Percentiles rank a stretch among this genome's conserved stretches.
phyloP scores from a whole-genome alignment of 2,888 invertebrate genomes.

The Heliothis peltigera region DNA sequence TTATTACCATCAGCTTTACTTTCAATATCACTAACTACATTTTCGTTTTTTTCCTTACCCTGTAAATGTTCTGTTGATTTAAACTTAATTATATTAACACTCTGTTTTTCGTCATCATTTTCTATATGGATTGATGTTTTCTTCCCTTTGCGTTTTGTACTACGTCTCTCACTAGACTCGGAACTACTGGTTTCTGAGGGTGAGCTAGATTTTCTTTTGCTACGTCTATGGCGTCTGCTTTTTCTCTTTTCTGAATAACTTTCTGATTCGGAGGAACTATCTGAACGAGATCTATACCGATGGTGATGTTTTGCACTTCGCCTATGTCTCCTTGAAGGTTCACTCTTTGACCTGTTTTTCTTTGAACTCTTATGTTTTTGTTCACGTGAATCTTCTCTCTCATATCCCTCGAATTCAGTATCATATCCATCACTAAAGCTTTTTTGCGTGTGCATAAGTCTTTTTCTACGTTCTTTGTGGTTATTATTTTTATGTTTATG shows the following conservation, averaged over 20 bases:
- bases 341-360: conserved; percentile 87
- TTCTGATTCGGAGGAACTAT: conserved; percentile 78
- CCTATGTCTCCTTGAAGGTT: conserved; percentile 80
- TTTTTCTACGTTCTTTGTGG: conserved; percentile 79
- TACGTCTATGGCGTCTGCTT: conserved; percentile 83
- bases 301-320: conserved; percentile 74
- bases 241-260: conserved; percentile 79
- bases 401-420: conserved; percentile 77
- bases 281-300: conserved; percentile 77
- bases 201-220: conserved; percentile 81
- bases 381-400: conserved; percentile 69
- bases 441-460: conserved; percentile 78
- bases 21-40: conserved; percentile 51
- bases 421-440: conserved; percentile 89
- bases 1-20: conserved; percentile 67
- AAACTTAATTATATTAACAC: conserved; percentile 86
- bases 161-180: conserved; percentile 83
- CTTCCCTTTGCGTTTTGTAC: conserved; percentile 83
- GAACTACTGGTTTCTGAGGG: conserved; percentile 84
- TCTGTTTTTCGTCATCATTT: conserved; percentile 84
- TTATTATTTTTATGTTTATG: conserved; percentile 74
- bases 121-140: conserved; percentile 86
- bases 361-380: conserved; percentile 74
- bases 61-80: conserved; percentile 71
- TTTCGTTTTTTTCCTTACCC: conserved; percentile 67